Evolutionary conservation across 2,797 vertebrate genomes (phyloP).

Genomic region (Alca torda): DNA sequence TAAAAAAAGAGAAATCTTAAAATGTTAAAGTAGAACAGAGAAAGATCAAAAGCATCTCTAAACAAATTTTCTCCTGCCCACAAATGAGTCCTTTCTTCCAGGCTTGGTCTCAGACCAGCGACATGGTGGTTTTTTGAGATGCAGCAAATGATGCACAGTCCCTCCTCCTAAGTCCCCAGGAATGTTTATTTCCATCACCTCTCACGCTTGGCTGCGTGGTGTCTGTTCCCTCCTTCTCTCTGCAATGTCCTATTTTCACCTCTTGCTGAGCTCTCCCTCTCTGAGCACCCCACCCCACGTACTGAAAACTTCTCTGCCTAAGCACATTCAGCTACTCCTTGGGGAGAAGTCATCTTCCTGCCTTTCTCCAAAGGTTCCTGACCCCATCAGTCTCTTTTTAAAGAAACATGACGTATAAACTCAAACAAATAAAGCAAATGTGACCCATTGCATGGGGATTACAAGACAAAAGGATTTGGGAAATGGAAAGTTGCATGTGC

Average conservation of each 20-base stretch:
- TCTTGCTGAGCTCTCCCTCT: not conserved
- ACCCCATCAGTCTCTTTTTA: not conserved
- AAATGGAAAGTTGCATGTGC: not conserved
- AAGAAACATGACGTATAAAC: not conserved
- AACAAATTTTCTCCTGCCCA: not conserved
- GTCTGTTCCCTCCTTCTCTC: not conserved
- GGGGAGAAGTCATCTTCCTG: not conserved
- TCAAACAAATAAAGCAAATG: constrained; percentile 20
- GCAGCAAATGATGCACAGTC: not conserved
- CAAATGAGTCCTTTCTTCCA: not conserved
- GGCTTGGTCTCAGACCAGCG: not conserved
- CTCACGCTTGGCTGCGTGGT: not conserved
- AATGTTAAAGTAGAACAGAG: not conserved
- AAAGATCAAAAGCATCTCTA: not conserved
- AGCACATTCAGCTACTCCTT: not conserved
- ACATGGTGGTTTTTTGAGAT: not conserved
- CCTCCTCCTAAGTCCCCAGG: not conserved
- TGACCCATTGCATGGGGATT: not conserved
- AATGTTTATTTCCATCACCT: not conserved
- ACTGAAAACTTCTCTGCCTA: not conserved
- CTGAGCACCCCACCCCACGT: not conserved
- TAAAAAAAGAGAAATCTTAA: not conserved
- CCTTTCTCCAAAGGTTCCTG: not conserved
- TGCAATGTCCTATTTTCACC: not conserved
- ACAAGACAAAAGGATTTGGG: not conserved